These are phyloP conservation scores for Epinephelus moara DNA, from an alignment of 2,113 vertebrate species.

Conservation along the genomic window DNA sequence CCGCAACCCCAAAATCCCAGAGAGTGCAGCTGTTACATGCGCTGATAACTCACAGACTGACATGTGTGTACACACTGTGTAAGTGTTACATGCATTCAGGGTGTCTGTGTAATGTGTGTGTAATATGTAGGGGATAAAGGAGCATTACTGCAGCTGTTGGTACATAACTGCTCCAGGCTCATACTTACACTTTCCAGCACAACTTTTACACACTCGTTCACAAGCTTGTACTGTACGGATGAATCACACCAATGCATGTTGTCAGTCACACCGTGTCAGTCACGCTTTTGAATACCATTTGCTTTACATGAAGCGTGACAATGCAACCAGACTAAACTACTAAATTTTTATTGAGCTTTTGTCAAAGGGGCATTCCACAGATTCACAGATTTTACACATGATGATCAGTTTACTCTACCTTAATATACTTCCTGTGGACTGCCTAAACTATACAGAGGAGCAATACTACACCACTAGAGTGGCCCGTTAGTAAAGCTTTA, in stretches of 20 bases:
- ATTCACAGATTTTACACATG: too few species aligned
- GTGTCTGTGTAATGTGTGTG: slow-evolving; percentile 9
- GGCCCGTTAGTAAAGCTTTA: too few species aligned
- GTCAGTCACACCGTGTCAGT: neutral
- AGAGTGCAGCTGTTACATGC: slow-evolving; percentile 53
- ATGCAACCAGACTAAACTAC: too few species aligned
- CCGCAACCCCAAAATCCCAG: neutral
- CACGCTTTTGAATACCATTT: neutral
- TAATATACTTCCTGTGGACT: too few species aligned
- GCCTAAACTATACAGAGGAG: too few species aligned
- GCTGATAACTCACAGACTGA: slow-evolving; percentile 16
- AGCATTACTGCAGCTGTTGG: slow-evolving; percentile 20
- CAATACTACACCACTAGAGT: too few species aligned
- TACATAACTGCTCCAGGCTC: neutral
- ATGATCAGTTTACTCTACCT: too few species aligned
- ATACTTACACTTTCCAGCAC: neutral
- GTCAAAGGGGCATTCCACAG: too few species aligned
- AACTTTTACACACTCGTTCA: neutral
- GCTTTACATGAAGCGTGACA: neutral
- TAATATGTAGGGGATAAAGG: slow-evolving; percentile 25
- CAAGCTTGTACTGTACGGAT: neutral
- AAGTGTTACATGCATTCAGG: neutral
- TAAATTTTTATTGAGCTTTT: too few species aligned
- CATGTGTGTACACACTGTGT: neutral
- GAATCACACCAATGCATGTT: neutral